Percentiles rank a stretch among this genome's conserved stretches.
Conservation (phyloP, 2,113 vertebrate genomes). For the Heterotis niloticus region DNA sequence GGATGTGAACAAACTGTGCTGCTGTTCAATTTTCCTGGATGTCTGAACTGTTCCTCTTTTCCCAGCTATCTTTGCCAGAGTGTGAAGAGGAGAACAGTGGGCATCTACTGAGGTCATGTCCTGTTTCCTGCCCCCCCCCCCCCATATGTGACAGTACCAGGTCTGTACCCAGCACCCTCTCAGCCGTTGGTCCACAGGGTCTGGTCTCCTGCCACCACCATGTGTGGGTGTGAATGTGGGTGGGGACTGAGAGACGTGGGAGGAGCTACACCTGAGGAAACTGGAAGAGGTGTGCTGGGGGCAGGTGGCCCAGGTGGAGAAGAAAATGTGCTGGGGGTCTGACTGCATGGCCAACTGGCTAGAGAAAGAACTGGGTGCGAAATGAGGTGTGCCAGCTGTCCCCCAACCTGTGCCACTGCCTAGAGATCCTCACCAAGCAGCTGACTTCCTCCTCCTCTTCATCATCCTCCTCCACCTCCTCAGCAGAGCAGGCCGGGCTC, state of each 20-base stretch:
- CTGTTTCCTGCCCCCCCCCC: background rate
- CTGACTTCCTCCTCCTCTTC: constrained; percentile 43
- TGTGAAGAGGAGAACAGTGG: constrained; percentile 28
- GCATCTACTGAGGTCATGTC: constrained; percentile 21
- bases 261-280: constrained; percentile 86
- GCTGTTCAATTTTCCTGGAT: background rate
- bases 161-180: no score
- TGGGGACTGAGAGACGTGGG: constrained; percentile 87
- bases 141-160: no score
- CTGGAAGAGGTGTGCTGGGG: constrained; percentile 90
- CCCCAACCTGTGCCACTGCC: constrained; percentile 81
- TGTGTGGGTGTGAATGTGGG: constrained; percentile 63
- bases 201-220: constrained; percentile 65
- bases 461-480: background rate
- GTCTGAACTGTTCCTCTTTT: no score
- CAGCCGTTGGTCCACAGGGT: no score
- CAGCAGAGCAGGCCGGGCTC: constrained; percentile 44
- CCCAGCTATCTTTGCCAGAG: background rate
- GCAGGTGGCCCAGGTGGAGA: constrained; percentile 91
- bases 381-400: constrained; percentile 89
- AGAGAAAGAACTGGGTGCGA: constrained; percentile 88
- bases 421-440: constrained; percentile 88
- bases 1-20: background rate
- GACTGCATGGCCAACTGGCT: constrained; percentile 97
- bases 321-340: constrained; percentile 98